Conservation (phyloP, 2,113 vertebrate genomes). For the Microtus ochrogaster region DNA sequence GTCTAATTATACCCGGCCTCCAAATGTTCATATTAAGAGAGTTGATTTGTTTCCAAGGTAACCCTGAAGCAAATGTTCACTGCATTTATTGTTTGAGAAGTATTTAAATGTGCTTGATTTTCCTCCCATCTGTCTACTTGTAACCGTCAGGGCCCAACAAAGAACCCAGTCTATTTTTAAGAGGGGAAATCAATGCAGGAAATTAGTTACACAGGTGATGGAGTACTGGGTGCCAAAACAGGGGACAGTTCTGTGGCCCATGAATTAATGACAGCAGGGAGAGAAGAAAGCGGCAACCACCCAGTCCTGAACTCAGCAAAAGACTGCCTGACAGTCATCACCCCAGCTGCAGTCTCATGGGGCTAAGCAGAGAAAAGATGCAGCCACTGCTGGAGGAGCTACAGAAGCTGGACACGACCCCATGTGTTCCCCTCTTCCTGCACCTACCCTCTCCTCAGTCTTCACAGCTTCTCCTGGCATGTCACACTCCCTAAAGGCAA, state of each 20-base stretch:
- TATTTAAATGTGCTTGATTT: constrained; percentile 59
- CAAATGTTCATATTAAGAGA: constrained; percentile 44
- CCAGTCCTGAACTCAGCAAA: background rate
- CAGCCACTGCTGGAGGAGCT: background rate
- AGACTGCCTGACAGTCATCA: background rate
- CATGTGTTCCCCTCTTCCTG: background rate
- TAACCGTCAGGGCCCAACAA: constrained; percentile 12
- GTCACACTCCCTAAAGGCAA: background rate
- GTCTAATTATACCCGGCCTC: constrained; percentile 57
- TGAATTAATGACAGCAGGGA: background rate
- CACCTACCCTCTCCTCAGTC: fast-evolving
- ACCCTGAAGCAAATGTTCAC: constrained; percentile 46
- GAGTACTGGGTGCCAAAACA: background rate
- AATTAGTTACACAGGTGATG: background rate
- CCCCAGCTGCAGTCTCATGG: background rate
- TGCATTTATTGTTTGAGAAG: constrained; percentile 51
- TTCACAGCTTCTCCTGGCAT: background rate
- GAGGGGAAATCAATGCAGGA: background rate
- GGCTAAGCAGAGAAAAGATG: background rate
- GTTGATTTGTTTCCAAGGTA: constrained; percentile 60
- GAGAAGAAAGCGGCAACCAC: background rate
- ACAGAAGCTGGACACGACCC: background rate
- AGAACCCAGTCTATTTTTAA: background rate
- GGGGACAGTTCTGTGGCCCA: background rate
- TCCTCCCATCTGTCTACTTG: constrained; percentile 45